Percentiles rank a stretch among this genome's conserved stretches.
phyloP scores from a whole-genome alignment of 2,113 vertebrate genomes.

The Protobothrops flavoviridis region DNA sequence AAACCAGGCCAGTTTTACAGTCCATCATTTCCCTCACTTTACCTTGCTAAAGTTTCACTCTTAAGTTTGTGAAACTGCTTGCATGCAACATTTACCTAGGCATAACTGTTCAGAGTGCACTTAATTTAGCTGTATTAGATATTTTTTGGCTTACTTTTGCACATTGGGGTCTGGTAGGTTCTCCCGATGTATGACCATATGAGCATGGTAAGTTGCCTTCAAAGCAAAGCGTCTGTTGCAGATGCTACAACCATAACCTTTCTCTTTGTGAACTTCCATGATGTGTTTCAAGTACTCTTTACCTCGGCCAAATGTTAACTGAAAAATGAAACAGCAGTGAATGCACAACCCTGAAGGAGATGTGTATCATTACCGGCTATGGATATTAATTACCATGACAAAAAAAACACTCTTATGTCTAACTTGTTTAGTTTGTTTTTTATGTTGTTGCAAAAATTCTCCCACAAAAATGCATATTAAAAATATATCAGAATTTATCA shows the following conservation, averaged over 20 bases:
- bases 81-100: not conserved
- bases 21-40: not conserved
- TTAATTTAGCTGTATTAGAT: not conserved
- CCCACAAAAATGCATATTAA: not conserved
- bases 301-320: conserved; percentile 93
- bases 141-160: conserved; percentile 82
- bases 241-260: conserved; percentile 91
- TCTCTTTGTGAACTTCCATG: conserved; percentile 96
- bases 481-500: not conserved
- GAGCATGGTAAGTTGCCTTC: conserved; percentile 97
- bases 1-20: not conserved
- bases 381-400: not conserved
- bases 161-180: conserved; percentile 95
- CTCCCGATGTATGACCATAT: conserved; percentile 98
- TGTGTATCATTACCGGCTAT: no score
- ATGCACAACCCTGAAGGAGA: conserved; percentile 8
- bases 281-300: conserved; percentile 96
- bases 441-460: not conserved
- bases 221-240: conserved; percentile 94
- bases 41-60: not conserved
- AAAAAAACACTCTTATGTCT: not conserved
- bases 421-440: not conserved
- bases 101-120: not conserved
- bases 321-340: conserved; percentile 49
- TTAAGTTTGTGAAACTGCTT: not conserved